Base-by-base conservation (phyloP, 2,888 invertebrate genomes). In the Ligdia adustata region DNA sequence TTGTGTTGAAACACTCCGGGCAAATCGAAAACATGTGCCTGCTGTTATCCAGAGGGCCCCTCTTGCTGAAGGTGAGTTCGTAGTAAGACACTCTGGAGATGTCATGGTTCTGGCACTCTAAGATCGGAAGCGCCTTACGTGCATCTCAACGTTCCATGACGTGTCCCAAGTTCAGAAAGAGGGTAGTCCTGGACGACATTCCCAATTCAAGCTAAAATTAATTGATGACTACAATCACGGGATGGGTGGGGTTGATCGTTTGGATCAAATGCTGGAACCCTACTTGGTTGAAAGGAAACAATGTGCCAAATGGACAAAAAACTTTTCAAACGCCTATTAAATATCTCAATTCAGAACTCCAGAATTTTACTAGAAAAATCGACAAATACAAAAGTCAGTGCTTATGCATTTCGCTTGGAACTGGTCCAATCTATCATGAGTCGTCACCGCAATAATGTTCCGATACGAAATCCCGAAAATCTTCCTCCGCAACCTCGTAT, bases 11-110 rank as follows among this genome's bases (percentile, higher is more conserved):
- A 49, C 49, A 6, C 27, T 60, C 6, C 18, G 44, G 0, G 2
- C 31, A 4, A 11, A 31, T 4, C 45, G 49, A 16, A 9, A 6
- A 5, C 12, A 52, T 11, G 34, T 54, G 6, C 54, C 52, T 9
- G 32, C 16, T 1, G 7, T 49, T 9, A 11, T 60, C 0, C 33
- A 22, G n/a, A 26, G 44, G 12, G 34, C 41, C 41, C 39, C 39
- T 9, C 41, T 58, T 7, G 18, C 33, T 4, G 20, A 43, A 20
- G 60, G 54, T 0, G 9, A 51, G 24, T 28, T 47, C n/a, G 12
- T 29, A 20, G 57, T 55, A 0, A 31, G 54, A 11, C 55, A 60
- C 20, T 54, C 52, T 3, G 56, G 57, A 1, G 60, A 43, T 12
- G 34, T 43, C 9, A 35, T 34, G 28, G 20, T 43, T 22, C 20